Evolutionary conservation across 2,888 invertebrate genomes (phyloP).

Genomic region (Acanthosepion esculentum): DNA sequence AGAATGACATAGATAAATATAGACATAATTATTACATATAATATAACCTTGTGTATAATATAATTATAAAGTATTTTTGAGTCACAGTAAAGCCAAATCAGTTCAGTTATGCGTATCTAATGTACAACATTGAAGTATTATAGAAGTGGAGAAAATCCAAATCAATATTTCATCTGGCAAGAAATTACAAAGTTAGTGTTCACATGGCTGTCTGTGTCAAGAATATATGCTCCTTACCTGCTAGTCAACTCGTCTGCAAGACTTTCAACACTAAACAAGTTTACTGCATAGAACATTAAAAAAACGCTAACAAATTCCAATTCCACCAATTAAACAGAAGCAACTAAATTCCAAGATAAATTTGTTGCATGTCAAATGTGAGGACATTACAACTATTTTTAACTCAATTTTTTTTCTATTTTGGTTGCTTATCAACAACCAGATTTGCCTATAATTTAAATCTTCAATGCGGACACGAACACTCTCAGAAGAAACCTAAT

Average conservation of each 20-base stretch:
- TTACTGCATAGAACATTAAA: background rate
- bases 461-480: background rate
- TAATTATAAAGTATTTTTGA: background rate
- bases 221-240: background rate
- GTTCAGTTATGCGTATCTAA: background rate
- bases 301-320: background rate
- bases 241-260: background rate
- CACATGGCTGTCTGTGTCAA: background rate
- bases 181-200: background rate
- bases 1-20: too few species aligned
- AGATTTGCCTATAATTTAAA: background rate
- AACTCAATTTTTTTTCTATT: background rate
- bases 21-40: too few species aligned
- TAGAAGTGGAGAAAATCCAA: background rate
- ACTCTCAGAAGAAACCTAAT: background rate
- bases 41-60: background rate
- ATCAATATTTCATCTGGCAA: constrained; percentile 1
- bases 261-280: background rate
- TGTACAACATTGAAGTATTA: background rate
- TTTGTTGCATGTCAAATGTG: background rate
- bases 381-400: background rate
- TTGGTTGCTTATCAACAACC: background rate
- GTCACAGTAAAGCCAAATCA: background rate
- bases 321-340: background rate
- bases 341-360: background rate